Base-by-base conservation (phyloP, 2,888 invertebrate genomes). In the Gonocerus acuteangulatus region DNA sequence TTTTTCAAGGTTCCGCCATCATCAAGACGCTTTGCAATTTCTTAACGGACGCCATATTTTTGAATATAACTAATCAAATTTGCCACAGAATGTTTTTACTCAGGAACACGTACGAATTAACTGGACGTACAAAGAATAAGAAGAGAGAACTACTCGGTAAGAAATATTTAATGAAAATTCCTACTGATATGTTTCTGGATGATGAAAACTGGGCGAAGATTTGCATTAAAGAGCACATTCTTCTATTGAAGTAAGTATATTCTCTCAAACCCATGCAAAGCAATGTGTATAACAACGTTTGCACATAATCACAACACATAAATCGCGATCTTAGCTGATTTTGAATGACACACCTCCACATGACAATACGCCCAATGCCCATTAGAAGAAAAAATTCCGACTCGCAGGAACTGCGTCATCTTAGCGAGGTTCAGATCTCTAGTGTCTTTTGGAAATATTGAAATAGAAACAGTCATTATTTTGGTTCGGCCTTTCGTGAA, bases 1-100 rank as follows among this genome's bases (percentile, higher is more conserved):
- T 45, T 19, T 57, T 22, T 32, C 57, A 57, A 15, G 47, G 45
- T 9, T 27, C 57, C 1, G 57, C 47, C 15, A 47, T 57, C 4
- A 57, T 57, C 9, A 57, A 57, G 21, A 57, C 57, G 1, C 27
- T 47, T 7, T 45, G 45, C 45, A 57, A 57, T 23, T 57, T 57
- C 32, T 47, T 47, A n/a, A 47, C 39, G 4, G 57, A 57, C 34
- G 39, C 57, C 16, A 21, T 57, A 4, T 57, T 57, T 32, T 44
- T 57, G 2, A 23, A 36, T 0, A 47, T 57, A 11, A 27, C 57
- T 7, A 57, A 57, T 16, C 57, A 57, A 23, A 18, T 27, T 6
- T 57, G 57, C 32, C 57, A 57, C 15, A 34, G 57, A 7, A 23
- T 57, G 27, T 57, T 6, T 11, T 45, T 57, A 3, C 32, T 57